Evolutionary conservation across 2,888 invertebrate genomes (phyloP), one percentile per base, ranked within the genome.

Genomic region (Zaprionus bogoriensis): DNA sequence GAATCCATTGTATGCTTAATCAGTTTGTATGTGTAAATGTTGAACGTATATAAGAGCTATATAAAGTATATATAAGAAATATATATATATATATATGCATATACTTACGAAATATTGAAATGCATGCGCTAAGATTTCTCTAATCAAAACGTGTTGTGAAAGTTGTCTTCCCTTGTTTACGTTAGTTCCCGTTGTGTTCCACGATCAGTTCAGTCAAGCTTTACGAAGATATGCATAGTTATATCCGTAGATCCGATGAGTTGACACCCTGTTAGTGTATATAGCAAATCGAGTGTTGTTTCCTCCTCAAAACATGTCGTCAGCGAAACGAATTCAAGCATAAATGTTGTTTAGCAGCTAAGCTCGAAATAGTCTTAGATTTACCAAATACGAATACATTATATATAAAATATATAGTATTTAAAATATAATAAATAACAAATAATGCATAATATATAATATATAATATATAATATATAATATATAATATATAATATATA

Each of bases 61-160:
- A n/a, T n/a, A 32, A 62, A 41, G 57, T 57, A 38, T 27, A 25
- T 38, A 47, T 36, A 36, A 52, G 6, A 38, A 19, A 23, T 27
- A 54, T 1, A 51, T n/a, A 48, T 42, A 72, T 23, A 48, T 22
- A 28, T 38, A 23, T 25, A 22, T 52, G 45, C n/a, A 54, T 39
- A 66, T 32, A 42, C n/a, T 27, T 51, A 5, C 10, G 12, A 20
- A 39, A 42, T 44, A 64, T 59, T 80, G 70, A 77, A 61, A 66
- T 80, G 70, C 71, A 80, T 71, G 67, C 64, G 69, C 67, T 67
- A 58, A 77, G 63, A 78, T 66, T 85, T 72, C 54, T 76, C 55
- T 70, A 77, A 77, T 75, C 79, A 82, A 87, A 87, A 74, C 69
- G 87, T 82, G 83, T 82, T 87, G 86, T 85, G 86, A 87, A 87